phyloP scores from a whole-genome alignment of 2,888 invertebrate genomes.

The Aphrophora alni region DNA sequence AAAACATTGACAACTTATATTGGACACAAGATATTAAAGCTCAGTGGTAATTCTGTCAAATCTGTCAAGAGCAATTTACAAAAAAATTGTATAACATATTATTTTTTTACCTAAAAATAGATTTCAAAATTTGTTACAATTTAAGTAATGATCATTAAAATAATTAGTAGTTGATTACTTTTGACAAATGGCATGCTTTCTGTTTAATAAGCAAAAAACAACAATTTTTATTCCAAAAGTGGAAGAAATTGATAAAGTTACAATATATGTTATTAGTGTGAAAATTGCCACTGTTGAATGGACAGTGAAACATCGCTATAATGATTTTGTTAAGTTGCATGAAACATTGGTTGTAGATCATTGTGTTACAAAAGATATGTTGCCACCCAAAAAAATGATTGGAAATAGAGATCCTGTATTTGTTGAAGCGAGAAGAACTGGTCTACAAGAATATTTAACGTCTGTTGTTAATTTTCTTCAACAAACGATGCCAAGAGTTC shows the following conservation, averaged over 20 bases:
- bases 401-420: conserved; percentile 90
- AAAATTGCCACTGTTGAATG: conserved; percentile 76
- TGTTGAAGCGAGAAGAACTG: conserved; percentile 80
- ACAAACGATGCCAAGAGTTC: conserved; percentile 77
- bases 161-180: background rate
- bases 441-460: conserved; percentile 81
- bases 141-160: no score
- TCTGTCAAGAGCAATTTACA: no score
- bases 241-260: conserved; percentile 69
- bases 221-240: conserved; percentile 70
- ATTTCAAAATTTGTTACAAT: no score
- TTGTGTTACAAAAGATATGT: conserved; percentile 80
- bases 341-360: conserved; percentile 81
- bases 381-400: conserved; percentile 93
- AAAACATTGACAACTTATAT: no score
- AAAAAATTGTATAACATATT: no score
- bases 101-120: no score
- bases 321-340: conserved; percentile 88
- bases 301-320: conserved; percentile 87
- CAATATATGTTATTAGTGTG: conserved; percentile 73
- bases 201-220: conserved; percentile 71
- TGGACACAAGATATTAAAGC: no score
- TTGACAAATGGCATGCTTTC: conserved; percentile 73
- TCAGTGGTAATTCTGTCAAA: no score
- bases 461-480: conserved; percentile 77